Evolutionary conservation across 2,888 invertebrate species (phyloP).

Genomic region (Lymantria monacha): DNA sequence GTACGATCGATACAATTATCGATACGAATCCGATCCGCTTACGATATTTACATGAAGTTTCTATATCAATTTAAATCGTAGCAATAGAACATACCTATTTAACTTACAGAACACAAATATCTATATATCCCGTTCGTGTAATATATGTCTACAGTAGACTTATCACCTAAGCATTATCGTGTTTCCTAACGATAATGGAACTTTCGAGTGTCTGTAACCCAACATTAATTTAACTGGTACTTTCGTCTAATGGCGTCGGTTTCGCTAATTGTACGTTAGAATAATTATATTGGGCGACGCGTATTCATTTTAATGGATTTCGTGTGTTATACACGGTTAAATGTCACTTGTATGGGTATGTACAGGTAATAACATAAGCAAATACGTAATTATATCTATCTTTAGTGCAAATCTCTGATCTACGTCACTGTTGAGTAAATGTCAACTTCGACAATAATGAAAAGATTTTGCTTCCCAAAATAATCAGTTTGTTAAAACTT

Average conservation of each 20-base stretch:
- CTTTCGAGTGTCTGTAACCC: slow-evolving; percentile 78
- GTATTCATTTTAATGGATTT: slow-evolving; percentile 72
- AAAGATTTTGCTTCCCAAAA: no score
- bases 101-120: slow-evolving; percentile 19
- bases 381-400: not conserved
- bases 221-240: slow-evolving; percentile 78
- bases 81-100: slow-evolving; percentile 25
- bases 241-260: slow-evolving; percentile 76
- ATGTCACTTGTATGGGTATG: slow-evolving; percentile 47
- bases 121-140: slow-evolving; percentile 19
- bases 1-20: not conserved
- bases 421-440: no score
- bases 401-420: no score
- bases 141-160: slow-evolving; percentile 41
- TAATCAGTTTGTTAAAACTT: no score
- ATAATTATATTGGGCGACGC: slow-evolving; percentile 72
- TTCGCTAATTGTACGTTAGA: slow-evolving; percentile 78
- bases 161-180: slow-evolving; percentile 66
- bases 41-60: slow-evolving; percentile 10
- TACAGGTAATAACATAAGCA: slow-evolving; percentile 39
- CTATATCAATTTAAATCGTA: slow-evolving; percentile 20
- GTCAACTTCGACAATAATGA: no score
- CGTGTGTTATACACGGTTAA: slow-evolving; percentile 53
- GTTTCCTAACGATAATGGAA: slow-evolving; percentile 79
- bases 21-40: not conserved